Evolutionary conservation across 2,888 invertebrate genomes (phyloP), one percentile per base, ranked within the genome.

Genomic region (Andrena hattorfiana): DNA sequence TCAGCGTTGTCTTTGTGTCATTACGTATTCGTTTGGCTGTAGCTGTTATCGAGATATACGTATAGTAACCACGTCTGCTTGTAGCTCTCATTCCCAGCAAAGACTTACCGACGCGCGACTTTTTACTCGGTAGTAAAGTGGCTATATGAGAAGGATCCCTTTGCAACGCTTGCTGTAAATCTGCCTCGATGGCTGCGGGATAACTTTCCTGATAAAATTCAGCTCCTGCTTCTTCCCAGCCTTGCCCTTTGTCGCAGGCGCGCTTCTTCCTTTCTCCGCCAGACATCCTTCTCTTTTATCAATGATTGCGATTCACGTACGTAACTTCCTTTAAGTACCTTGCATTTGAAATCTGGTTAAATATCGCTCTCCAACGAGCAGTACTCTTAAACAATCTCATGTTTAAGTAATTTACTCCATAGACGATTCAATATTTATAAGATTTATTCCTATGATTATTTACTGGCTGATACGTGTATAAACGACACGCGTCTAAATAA

Each of bases 121-220:
- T 97, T 94, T 97, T 97, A 85, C 97, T 97, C 0, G 97, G 97
- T 85, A 97, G 94, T 71, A 97, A 93, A 4, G 97, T 97, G 0
- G 97, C 97, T 79, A 97, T 95, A 84, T 97, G 96, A 54, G 96
- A 96, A 16, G 97, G 97, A 93, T 97, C 97, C 86, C 96, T 95
- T 88, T 96, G 95, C 89, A 97, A 95, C 0, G 96, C 96, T 77
- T 94, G 94, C n/a, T 94, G 94, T 48, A 94, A 86, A 87, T 94
- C 94, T 89, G 97, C 96, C 83, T 97, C 97, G 85, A 96, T 96
- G 72, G 96, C 95, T 0, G 96, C 96, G 6, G 97, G 97, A 94
- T 97, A 98, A 88, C 97, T 95, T 94, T 97, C 97, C 93, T 97
- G 97, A 94, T 97, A 97, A 94, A 97, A 97, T 94, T 97, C 97